Base-by-base conservation (phyloP, 2,888 invertebrate genomes). In the Spodoptera littoralis region DNA sequence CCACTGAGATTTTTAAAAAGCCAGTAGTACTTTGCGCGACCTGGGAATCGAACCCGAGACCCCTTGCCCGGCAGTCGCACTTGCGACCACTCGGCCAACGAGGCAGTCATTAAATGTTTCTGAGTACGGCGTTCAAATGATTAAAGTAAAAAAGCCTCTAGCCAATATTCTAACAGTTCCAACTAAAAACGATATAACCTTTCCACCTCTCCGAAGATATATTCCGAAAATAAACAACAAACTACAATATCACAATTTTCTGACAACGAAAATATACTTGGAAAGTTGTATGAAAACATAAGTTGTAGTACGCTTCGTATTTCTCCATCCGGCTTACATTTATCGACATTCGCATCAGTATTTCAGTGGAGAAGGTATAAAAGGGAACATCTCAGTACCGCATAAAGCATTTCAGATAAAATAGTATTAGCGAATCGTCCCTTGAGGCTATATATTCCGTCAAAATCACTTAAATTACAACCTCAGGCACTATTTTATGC, bases 391-490 rank as follows among this genome's bases (percentile, higher is more conserved):
- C 75, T 57, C 61, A 59, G 48, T 51, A 41, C 47, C 63, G 58
- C 65, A 77, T 84, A 80, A 82, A 83, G 72, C 69, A 80, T 76
- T 76, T 63, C 70, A 76, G 81, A 81, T 83, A 81, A 84, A 81
- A 76, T 70, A 67, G 82, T 82, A 83, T 83, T 84, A 82, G 79
- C 72, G 70, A 80, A 81, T 78, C 76, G 81, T 77, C 80, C 84
- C 80, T 76, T 13, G 50, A 70, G 82, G 83, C 74, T 69, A 84
- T 84, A 87, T 87, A 84, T 84, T 75, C 81, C 75, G 84, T 86
- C 84, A 84, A 84, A 88, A 86, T 87, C 88, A 87, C 89, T 89
- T 90, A 86, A 88, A 88, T 88, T 86, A 87, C 83, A 86, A 78
- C 84, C 84, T 64, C 71, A 68, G 81, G 80, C 86, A 85, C 85